phyloP scores from a whole-genome alignment of 2,888 invertebrate genomes.

The Osmoderma eremita region DNA sequence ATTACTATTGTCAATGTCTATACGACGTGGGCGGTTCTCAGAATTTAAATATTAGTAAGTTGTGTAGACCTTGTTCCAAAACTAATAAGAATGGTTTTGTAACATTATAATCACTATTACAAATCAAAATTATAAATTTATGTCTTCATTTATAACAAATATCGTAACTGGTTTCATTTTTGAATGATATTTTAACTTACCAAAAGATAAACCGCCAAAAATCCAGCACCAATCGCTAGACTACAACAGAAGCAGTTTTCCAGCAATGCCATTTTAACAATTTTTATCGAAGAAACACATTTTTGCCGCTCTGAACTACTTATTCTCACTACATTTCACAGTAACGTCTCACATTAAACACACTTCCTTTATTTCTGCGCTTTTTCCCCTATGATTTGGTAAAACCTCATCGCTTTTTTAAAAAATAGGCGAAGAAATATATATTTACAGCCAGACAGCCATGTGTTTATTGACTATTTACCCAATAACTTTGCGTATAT shows the following conservation, averaged over 20 bases:
- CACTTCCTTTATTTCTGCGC: slow-evolving; percentile 4
- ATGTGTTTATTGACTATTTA: slow-evolving; percentile 23
- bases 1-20: background rate
- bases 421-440: slow-evolving; percentile 24
- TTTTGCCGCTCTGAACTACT: slow-evolving; percentile 9
- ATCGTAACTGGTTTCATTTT: background rate
- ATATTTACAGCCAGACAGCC: slow-evolving; percentile 6
- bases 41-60: slow-evolving; percentile 16
- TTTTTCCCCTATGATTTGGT: background rate
- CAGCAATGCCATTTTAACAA: slow-evolving; percentile 60
- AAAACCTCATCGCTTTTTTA: slow-evolving; percentile 24
- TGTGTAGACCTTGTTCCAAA: slow-evolving; percentile 22
- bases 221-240: slow-evolving; percentile 63
- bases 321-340: slow-evolving; percentile 34
- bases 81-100: background rate
- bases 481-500: slow-evolving; percentile 23
- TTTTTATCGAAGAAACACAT: slow-evolving; percentile 25
- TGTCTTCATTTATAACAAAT: background rate
- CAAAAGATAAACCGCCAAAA: slow-evolving; percentile 64
- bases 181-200: slow-evolving; percentile 55
- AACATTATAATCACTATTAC: background rate
- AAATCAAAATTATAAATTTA: background rate
- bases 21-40: slow-evolving; percentile 26
- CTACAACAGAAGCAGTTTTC: slow-evolving; percentile 65
- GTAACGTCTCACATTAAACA: slow-evolving; percentile 16